phyloP scores from a whole-genome alignment of 2,797 vertebrate genomes.

The Dallia pectoralis region DNA sequence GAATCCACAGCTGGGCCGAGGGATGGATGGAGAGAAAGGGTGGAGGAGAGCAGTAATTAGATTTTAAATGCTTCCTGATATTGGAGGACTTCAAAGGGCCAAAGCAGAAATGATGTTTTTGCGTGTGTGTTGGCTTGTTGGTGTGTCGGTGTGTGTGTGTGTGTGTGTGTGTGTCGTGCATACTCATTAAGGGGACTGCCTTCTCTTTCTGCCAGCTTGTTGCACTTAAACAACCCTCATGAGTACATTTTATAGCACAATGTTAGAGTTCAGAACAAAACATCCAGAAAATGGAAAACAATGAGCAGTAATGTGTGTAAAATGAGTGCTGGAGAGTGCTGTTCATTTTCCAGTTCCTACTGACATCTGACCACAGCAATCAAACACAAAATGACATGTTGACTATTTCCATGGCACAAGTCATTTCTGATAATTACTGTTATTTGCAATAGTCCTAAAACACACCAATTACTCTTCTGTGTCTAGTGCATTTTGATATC shows the following conservation, averaged over 20 bases:
- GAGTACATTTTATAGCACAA: slow-evolving; percentile 50
- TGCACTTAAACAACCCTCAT: slow-evolving; percentile 41
- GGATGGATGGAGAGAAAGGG: slow-evolving; percentile 19
- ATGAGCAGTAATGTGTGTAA: slow-evolving; percentile 67
- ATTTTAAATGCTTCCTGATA: slow-evolving; percentile 71
- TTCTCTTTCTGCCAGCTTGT: slow-evolving; percentile 53
- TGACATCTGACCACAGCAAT: slow-evolving; percentile 66
- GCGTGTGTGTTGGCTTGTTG: no score
- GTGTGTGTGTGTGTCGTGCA: slow-evolving; percentile 39
- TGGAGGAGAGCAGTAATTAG: slow-evolving; percentile 57
- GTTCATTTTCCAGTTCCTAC: slow-evolving; percentile 49
- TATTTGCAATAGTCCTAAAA: slow-evolving; percentile 70
- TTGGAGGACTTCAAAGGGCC: slow-evolving; percentile 69
- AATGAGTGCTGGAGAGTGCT: slow-evolving; percentile 61
- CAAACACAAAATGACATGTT: slow-evolving; percentile 68
- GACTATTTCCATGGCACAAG: slow-evolving; percentile 75
- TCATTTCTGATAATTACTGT: slow-evolving; percentile 80
- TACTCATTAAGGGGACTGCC: slow-evolving; percentile 65
- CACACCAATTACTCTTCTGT: slow-evolving; percentile 69
- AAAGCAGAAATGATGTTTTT: slow-evolving; percentile 47
- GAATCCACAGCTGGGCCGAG: slow-evolving; percentile 56
- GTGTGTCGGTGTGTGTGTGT: background rate
- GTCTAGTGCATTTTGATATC: slow-evolving; percentile 62
- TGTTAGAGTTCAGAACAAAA: slow-evolving; percentile 53
- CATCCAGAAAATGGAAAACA: slow-evolving; percentile 58